Evolutionary conservation across 2,797 vertebrate species (phyloP).

Genomic region (Acipenser ruthenus): DNA sequence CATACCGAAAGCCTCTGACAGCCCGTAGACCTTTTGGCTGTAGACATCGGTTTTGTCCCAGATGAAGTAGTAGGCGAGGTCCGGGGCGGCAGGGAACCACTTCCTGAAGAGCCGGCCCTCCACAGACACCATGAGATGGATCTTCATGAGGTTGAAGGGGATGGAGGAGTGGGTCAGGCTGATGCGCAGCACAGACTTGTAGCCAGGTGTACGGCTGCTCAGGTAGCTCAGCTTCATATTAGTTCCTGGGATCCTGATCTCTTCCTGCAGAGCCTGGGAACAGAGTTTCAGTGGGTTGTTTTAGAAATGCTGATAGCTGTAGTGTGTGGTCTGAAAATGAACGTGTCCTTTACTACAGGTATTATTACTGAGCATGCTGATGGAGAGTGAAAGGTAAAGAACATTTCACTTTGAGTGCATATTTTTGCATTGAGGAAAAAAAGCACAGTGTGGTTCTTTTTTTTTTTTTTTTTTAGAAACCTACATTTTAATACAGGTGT

Average conservation of each 20-base stretch:
- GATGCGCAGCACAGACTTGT: slow-evolving; percentile 87
- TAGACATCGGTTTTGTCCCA: slow-evolving; percentile 98
- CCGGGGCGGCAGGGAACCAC: slow-evolving; percentile 88
- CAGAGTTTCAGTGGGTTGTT: too few relatives aligned
- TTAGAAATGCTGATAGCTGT: too few relatives aligned
- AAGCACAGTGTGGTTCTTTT: too few relatives aligned
- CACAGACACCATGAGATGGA: slow-evolving; percentile 93
- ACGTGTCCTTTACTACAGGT: too few relatives aligned
- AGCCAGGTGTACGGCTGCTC: slow-evolving; percentile 88
- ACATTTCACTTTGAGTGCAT: too few relatives aligned
- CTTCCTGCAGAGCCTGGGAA: slow-evolving; percentile 79
- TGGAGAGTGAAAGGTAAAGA: too few relatives aligned
- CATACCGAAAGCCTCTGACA: slow-evolving; percentile 92
- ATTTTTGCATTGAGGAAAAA: too few relatives aligned
- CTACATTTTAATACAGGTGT: too few relatives aligned
- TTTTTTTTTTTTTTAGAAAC: too few relatives aligned
- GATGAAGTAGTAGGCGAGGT: slow-evolving; percentile 85
- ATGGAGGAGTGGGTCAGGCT: slow-evolving; percentile 81
- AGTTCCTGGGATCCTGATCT: slow-evolving; percentile 78
- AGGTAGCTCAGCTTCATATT: slow-evolving; percentile 84
- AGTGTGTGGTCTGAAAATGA: too few relatives aligned
- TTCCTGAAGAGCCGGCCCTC: slow-evolving; percentile 94
- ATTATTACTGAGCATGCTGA: too few relatives aligned
- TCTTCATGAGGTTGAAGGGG: slow-evolving; percentile 98
- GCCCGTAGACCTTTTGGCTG: slow-evolving; percentile 92